phyloP scores from a whole-genome alignment of 2,888 invertebrate genomes.

The Chesias legatella region DNA sequence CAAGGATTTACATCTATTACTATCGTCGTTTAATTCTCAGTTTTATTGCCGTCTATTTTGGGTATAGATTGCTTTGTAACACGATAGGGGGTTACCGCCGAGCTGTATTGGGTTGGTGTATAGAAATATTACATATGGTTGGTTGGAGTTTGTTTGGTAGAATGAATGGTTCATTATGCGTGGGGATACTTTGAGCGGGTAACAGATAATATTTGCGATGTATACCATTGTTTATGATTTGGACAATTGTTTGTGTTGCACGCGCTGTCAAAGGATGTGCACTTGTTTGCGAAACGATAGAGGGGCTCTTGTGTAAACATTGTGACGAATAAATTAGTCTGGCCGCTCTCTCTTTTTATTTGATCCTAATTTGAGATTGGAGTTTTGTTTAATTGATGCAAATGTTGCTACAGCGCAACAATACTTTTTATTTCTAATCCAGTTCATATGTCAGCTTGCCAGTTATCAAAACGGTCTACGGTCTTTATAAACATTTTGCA shows the following conservation, averaged over 20 bases:
- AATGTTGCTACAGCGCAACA: conserved; percentile 21
- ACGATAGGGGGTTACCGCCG: conserved; percentile 55
- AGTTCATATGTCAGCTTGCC: no score
- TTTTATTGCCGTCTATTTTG: conserved; percentile 71
- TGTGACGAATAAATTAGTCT: conserved; percentile 35
- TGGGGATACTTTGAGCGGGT: conserved; percentile 68
- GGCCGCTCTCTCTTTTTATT: conserved; percentile 22
- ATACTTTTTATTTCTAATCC: no score
- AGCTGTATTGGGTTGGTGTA: conserved; percentile 47
- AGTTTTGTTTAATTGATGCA: conserved; percentile 27
- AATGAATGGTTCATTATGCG: conserved; percentile 79
- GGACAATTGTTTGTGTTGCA: conserved; percentile 76
- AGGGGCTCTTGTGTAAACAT: conserved; percentile 48
- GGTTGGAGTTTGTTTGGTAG: conserved; percentile 78
- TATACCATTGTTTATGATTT: conserved; percentile 79
- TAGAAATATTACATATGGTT: conserved; percentile 80
- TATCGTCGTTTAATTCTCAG: conserved; percentile 64
- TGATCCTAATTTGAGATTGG: conserved; percentile 17
- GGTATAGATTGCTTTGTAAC: conserved; percentile 68
- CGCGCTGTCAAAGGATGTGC: conserved; percentile 77
- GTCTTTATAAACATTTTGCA: no score
- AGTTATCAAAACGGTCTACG: no score
- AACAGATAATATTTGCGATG: conserved; percentile 75
- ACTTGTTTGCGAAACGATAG: conserved; percentile 67
- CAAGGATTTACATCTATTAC: conserved; percentile 73